Evolutionary conservation across 2,797 vertebrate species (phyloP).

Genomic region (Eutrigla gurnardus): DNA sequence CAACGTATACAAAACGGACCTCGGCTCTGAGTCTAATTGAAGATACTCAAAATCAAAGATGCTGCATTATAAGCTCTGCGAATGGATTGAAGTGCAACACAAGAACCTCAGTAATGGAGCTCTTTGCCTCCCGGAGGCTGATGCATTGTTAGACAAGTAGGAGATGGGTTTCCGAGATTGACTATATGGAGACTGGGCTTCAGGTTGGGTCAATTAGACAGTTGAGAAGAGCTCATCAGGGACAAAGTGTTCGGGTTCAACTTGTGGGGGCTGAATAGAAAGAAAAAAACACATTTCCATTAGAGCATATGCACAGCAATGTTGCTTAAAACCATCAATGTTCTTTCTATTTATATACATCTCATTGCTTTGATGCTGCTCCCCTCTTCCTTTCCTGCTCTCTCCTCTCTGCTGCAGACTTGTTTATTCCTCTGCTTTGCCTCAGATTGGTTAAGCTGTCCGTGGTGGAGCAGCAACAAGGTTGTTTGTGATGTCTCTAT

Average conservation of each 20-base stretch:
- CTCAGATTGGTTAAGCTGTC: slow-evolving; percentile 52
- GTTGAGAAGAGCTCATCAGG: slow-evolving; percentile 17
- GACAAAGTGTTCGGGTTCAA: not conserved
- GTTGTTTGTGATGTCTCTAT: slow-evolving; percentile 64
- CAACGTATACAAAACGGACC: too few relatives aligned
- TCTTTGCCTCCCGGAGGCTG: too few relatives aligned
- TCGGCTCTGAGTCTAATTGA: too few relatives aligned
- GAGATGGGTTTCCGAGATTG: too few relatives aligned
- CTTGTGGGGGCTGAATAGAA: slow-evolving; percentile 17
- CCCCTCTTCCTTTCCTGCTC: slow-evolving; percentile 7
- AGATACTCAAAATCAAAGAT: too few relatives aligned
- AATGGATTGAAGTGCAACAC: too few relatives aligned
- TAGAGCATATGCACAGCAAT: not conserved
- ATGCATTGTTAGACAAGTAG: too few relatives aligned
- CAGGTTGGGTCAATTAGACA: slow-evolving; percentile 29
- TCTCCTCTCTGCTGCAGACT: slow-evolving; percentile 33
- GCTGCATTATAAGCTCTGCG: too few relatives aligned
- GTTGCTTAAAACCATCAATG: slow-evolving; percentile 11
- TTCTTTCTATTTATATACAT: slow-evolving; percentile 6
- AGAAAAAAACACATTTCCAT: slow-evolving; percentile 2
- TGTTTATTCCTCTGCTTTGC: slow-evolving; percentile 51
- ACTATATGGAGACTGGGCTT: not conserved
- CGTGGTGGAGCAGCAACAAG: slow-evolving; percentile 47
- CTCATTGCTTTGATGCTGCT: slow-evolving; percentile 34
- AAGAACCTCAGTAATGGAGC: too few relatives aligned